Evolutionary conservation across 2,797 vertebrate genomes (phyloP).

Genomic region (Vespertilio murinus): DNA sequence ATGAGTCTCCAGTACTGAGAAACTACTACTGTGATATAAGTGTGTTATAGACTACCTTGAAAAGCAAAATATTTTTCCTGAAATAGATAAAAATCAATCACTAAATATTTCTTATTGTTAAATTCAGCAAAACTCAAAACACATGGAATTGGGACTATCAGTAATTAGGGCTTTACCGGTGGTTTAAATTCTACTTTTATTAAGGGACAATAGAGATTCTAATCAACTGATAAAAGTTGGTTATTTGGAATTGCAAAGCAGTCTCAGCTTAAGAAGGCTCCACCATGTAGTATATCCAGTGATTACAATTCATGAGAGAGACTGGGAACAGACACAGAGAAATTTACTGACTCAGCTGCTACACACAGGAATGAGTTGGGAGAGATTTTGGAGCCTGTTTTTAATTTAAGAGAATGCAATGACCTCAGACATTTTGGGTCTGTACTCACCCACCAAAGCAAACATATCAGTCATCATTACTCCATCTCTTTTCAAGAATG

Average conservation of each 20-base stretch:
- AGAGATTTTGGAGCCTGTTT: slow-evolving; percentile 16
- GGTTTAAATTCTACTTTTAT: slow-evolving; percentile 68
- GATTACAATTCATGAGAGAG: slow-evolving; percentile 60
- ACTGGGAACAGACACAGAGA: not conserved
- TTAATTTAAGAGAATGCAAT: slow-evolving; percentile 42
- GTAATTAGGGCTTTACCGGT: not conserved
- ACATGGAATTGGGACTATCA: not conserved
- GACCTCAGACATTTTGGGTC: slow-evolving; percentile 27
- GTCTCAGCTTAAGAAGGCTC: slow-evolving; percentile 38
- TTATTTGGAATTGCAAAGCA: slow-evolving; percentile 68
- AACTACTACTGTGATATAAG: not conserved
- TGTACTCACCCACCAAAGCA: slow-evolving; percentile 18
- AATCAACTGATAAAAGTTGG: slow-evolving; percentile 3
- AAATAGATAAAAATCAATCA: slow-evolving; percentile 10
- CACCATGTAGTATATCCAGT: not conserved
- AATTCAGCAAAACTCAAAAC: slow-evolving; percentile 50
- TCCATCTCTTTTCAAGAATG: slow-evolving; percentile 37
- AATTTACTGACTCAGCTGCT: slow-evolving; percentile 34
- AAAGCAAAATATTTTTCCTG: slow-evolving; percentile 35
- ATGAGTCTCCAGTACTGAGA: not conserved
- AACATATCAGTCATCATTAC: slow-evolving; percentile 33
- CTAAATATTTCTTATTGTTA: slow-evolving; percentile 34
- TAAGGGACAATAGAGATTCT: slow-evolving; percentile 53
- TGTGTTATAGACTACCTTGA: not conserved
- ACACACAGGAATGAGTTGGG: slow-evolving; percentile 26